phyloP scores from a whole-genome alignment of 2,113 vertebrate genomes.

The Pelmatolapia mariae region DNA sequence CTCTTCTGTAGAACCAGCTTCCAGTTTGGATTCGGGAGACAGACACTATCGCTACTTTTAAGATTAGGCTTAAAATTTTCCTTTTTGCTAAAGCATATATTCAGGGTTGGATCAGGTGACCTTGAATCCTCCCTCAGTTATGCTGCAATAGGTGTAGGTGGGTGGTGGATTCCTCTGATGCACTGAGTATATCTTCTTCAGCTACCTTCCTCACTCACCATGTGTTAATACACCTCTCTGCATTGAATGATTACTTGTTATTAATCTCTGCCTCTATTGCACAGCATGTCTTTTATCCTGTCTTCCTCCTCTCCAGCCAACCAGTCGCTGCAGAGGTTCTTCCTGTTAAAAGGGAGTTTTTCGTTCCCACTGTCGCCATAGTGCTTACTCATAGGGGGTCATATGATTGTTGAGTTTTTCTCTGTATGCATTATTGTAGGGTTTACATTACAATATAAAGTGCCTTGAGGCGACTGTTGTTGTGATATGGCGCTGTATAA shows the following conservation, averaged over 20 bases:
- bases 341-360: neutral
- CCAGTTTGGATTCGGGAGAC: neutral
- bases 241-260: neutral
- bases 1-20: fast-evolving
- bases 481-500: neutral
- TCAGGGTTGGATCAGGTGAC: neutral
- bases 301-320: neutral
- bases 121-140: neutral
- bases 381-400: neutral
- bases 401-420: neutral
- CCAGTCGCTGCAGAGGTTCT: neutral
- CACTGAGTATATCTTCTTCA: neutral
- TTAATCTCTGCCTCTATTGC: neutral
- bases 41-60: neutral
- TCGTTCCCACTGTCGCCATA: neutral
- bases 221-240: neutral
- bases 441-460: neutral
- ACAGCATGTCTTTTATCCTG: neutral
- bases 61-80: neutral
- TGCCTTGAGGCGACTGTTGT: neutral
- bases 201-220: neutral
- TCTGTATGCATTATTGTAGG: neutral
- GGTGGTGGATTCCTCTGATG: neutral
- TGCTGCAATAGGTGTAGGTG: neutral
- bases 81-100: neutral